These are phyloP conservation scores for Junonia oenone DNA, from an alignment of 2,888 invertebrate species.

Conservation along the genomic window DNA sequence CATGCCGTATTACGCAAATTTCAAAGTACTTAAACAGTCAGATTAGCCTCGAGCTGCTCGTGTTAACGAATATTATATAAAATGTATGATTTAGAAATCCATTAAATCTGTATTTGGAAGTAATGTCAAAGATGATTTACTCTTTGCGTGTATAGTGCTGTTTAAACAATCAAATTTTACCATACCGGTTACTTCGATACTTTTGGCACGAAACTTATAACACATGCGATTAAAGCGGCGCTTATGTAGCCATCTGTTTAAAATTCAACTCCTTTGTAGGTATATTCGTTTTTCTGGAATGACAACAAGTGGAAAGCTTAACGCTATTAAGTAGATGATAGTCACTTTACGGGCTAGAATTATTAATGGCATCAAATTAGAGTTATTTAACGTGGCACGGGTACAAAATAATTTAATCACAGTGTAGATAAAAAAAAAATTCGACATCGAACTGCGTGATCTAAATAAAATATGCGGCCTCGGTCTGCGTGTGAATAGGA, in stretches of 20 bases:
- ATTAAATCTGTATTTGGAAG: too few species aligned
- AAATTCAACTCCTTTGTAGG: background rate
- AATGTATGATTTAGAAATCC: too few species aligned
- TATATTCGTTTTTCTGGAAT: background rate
- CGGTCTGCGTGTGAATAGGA: slow-evolving; percentile 34
- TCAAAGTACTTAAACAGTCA: background rate
- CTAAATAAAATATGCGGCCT: slow-evolving; percentile 25
- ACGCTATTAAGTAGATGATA: background rate
- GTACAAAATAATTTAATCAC: too few species aligned
- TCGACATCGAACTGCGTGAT: slow-evolving; percentile 13
- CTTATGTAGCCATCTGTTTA: background rate
- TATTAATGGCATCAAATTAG: too few species aligned
- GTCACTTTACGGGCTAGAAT: too few species aligned
- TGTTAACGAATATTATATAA: too few species aligned
- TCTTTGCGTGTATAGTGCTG: background rate
- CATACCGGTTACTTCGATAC: background rate
- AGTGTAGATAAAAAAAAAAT: too few species aligned
- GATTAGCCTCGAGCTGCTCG: background rate
- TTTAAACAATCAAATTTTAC: background rate
- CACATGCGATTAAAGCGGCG: slow-evolving; percentile 2
- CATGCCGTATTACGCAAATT: background rate
- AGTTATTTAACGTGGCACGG: background rate
- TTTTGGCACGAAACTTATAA: slow-evolving; percentile 4
- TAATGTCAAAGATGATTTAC: background rate
- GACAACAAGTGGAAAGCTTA: background rate